These are phyloP conservation scores for Calyptomena viridis DNA, from an alignment of 2,113 vertebrate genomes.

Conservation along the genomic window DNA sequence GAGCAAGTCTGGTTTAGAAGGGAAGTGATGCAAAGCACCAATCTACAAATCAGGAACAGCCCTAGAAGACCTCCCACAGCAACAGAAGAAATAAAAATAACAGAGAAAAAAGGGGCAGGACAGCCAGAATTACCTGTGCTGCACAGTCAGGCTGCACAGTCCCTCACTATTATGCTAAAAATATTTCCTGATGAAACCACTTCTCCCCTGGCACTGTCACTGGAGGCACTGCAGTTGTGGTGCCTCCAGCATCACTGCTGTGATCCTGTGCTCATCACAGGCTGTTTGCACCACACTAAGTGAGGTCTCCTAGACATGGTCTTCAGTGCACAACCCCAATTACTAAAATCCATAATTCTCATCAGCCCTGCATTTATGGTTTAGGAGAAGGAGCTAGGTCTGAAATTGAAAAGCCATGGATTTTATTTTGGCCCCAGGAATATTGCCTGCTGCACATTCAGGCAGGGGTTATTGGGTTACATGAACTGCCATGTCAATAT, in stretches of 20 bases:
- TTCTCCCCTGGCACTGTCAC: not conserved
- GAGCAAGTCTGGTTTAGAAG: not conserved
- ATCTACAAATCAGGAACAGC: slow-evolving; percentile 20
- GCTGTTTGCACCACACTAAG: not conserved
- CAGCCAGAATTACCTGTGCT: not conserved
- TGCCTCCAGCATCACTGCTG: not conserved
- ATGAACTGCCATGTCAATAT: not conserved
- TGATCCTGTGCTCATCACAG: fast-evolving
- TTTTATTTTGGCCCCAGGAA: not conserved
- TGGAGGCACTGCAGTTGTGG: not conserved
- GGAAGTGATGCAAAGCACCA: not conserved
- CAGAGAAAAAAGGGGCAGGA: not conserved
- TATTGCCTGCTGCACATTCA: not conserved
- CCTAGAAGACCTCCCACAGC: slow-evolving; percentile 13
- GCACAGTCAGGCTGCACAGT: not conserved
- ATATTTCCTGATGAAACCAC: not conserved
- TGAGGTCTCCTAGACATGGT: not conserved
- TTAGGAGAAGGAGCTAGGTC: not conserved
- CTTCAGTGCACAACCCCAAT: not conserved
- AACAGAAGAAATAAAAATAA: not conserved
- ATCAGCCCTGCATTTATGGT: not conserved
- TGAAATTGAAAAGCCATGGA: not conserved
- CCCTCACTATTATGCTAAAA: not conserved
- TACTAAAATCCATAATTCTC: not conserved
- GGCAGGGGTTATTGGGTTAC: not conserved